Percentiles rank a stretch among this genome's conserved stretches.
phyloP scores from a whole-genome alignment of 2,113 vertebrate species.

The Barbus barbus region DNA sequence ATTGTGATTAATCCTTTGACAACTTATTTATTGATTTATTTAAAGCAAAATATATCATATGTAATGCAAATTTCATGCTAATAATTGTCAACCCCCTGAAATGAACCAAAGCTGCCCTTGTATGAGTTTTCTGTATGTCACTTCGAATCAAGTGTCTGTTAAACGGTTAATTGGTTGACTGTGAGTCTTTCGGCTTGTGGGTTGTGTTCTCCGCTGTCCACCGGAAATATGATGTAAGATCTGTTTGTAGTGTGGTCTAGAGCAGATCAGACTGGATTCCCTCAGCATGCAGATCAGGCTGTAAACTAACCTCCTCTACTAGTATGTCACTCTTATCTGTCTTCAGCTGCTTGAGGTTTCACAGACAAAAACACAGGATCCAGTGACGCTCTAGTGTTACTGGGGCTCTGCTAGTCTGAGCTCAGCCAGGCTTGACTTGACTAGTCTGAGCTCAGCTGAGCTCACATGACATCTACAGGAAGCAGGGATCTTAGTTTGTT shows the following conservation, averaged over 20 bases:
- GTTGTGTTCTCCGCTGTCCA: neutral
- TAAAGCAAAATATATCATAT: no score
- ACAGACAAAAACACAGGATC: conserved; percentile 15
- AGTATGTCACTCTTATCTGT: conserved; percentile 15
- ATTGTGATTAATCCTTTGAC: no score
- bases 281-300: neutral
- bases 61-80: no score
- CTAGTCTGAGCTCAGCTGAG: neutral
- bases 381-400: conserved; percentile 24
- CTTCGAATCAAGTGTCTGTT: no score
- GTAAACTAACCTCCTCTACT: conserved; percentile 38
- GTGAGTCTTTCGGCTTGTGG: neutral
- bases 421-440: neutral
- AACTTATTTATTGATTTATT: no score
- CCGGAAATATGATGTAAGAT: neutral
- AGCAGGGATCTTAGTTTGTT: neutral
- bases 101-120: no score
- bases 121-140: no score
- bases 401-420: neutral
- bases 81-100: no score
- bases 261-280: neutral
- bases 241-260: neutral
- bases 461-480: conserved; percentile 18
- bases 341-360: conserved; percentile 38
- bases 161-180: neutral